Evolutionary conservation across 1,140 invertebrate genomes (phyloP), one percentile per base, ranked within the genome.

Genomic region (Euura saliciscinereae): DNA sequence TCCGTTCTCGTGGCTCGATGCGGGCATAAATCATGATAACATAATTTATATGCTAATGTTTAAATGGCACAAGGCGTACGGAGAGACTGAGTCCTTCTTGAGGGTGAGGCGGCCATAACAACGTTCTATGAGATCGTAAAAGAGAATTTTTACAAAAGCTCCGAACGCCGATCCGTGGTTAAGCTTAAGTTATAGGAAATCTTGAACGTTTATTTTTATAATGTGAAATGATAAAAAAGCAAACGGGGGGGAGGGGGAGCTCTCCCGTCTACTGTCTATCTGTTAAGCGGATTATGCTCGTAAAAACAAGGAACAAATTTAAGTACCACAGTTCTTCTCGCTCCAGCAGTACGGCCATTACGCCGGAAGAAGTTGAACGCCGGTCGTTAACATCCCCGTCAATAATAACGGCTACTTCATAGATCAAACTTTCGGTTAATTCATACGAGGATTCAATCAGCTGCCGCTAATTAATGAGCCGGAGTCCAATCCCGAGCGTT

Each of bases 31-130:
- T 86, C 84, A 86, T 82, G 82, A 81, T 85, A 83, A 78, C 80
- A 84, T 85, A 85, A 86, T 86, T 86, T 86, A 85, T 85, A 85
- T 85, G 85, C 82, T 85, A 85, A 86, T 86, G 76, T 74, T 45
- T 71, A 75, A 76, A 77, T 69, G 72, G 70, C 70, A 74, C 72
- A 10, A 8, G 51, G 51, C n/a, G n/a, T 59, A 59, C 51, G 51
- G 8, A 59, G 2, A n/a, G n/a, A 5, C 2, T 59, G n/a, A 8
- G 51, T 3, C 51, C 51, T 2, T 59, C 51, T 5, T 8, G n/a
- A 3, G 51, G 51, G 51, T 2, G 51, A 59, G 51, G 51, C 51
- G 51, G 51, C n/a, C n/a, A n/a, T 59, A 59, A 59, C 51, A n/a
- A n/a, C 51, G 51, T 59, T 59, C 51, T 59, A 59, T 59, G 51